Evolutionary conservation across 2,113 vertebrate species (phyloP).

Genomic region (Porphyrio hochstetteri): DNA sequence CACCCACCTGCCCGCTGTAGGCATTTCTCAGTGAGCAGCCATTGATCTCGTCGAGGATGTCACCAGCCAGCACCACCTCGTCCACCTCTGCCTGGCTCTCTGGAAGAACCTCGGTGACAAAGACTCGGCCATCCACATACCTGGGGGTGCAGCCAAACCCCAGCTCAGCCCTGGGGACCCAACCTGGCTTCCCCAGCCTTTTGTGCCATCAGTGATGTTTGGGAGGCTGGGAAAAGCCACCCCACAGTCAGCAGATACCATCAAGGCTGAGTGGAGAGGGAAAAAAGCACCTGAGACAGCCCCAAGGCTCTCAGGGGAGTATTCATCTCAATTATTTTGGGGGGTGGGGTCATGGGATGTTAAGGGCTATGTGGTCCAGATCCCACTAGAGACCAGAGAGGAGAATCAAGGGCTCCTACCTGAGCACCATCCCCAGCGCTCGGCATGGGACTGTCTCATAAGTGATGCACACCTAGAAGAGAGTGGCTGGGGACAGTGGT

Average conservation of each 20-base stretch:
- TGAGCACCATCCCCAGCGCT: conserved; percentile 76
- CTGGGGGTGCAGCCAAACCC: background rate
- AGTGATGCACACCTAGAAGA: conserved; percentile 76
- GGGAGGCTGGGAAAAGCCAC: background rate
- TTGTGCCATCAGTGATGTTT: background rate
- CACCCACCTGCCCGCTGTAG: conserved; percentile 74
- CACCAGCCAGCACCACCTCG: conserved; percentile 74
- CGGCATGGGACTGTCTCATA: conserved; percentile 81
- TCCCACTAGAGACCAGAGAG: background rate
- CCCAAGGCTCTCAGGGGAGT: rapidly evolving
- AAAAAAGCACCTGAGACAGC: rapidly evolving
- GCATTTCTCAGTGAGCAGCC: conserved; percentile 79
- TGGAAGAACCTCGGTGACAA: conserved; percentile 75
- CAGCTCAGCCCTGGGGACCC: background rate
- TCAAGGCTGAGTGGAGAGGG: rapidly evolving
- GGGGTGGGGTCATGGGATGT: background rate
- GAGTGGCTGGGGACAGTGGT: background rate
- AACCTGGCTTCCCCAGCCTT: background rate
- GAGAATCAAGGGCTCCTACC: conserved; percentile 65
- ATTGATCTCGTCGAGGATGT: conserved; percentile 84
- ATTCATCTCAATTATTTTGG: background rate
- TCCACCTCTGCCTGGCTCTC: conserved; percentile 79
- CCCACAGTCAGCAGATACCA: background rate
- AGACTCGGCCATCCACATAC: conserved; percentile 78
- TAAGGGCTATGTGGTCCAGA: background rate